Evolutionary conservation across 2,888 invertebrate genomes (phyloP), one percentile per base, ranked within the genome.

Genomic region (Netelia fuscicornis): DNA sequence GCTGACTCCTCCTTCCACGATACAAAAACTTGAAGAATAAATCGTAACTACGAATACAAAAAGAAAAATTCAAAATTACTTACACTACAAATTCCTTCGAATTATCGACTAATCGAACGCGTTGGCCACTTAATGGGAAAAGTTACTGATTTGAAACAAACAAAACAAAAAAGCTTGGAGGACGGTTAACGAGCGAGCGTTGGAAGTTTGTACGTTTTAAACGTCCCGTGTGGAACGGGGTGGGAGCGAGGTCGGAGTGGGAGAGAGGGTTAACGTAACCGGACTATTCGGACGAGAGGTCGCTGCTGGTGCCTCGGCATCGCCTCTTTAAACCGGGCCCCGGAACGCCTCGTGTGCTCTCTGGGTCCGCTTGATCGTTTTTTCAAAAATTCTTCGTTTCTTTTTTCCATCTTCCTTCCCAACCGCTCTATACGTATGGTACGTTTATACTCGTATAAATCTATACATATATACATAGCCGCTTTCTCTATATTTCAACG

Each of bases 241-340:
- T 10, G 11, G 8, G 42, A 25, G 9, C 30, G 25, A 13, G 65
- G 6, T 30, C 23, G 17, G 54, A 23, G 30, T 11, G 56, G 25
- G 62, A 13, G 62, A 20, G 67, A 11, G 58, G 81, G 80, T 81
- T 81, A 68, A 81, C 74, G 81, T 81, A 78, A 84, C 78, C 81
- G 77, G 71, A 80, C 83, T 71, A 76, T 60, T 76, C 58, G 62
- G 80, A 65, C 72, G 81, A 78, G 65, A 23, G 37, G 71, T 68
- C 64, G 54, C 70, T 65, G 81, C 54, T 68, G 60, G 56, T 74
- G 78, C 42, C 71, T 76, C 37, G 71, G 54, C 70, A 72, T 67
- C 23, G 86, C 84, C 84, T 87, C 87, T 86, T 87, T 87, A 86
- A 90, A 90, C 88, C 88, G 87, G 86, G 88, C 86, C 82, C 84